These are phyloP conservation scores for Andricus quercusramuli DNA, from an alignment of 2,888 invertebrate species.

Conservation along the genomic window DNA sequence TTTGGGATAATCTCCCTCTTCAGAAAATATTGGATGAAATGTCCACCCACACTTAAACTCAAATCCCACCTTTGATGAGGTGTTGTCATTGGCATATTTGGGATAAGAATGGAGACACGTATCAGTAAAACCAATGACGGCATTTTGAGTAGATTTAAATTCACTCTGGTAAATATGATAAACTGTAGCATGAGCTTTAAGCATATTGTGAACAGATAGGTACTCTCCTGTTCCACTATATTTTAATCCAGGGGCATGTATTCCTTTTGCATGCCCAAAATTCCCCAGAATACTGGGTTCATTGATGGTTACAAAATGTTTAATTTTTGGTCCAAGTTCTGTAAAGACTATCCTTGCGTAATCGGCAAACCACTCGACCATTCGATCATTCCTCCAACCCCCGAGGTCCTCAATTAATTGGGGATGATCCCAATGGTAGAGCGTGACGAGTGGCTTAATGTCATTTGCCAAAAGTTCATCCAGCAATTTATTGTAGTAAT, in stretches of 20 bases:
- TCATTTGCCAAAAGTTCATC: conserved; percentile 80
- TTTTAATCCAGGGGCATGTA: conserved; percentile 56
- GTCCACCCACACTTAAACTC: conserved; percentile 79
- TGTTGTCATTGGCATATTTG: conserved; percentile 27
- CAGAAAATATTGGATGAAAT: conserved; percentile 77
- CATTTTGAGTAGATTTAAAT: conserved; percentile 81
- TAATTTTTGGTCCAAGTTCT: conserved; percentile 83
- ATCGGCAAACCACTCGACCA: conserved; percentile 83
- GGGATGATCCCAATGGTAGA: conserved; percentile 88
- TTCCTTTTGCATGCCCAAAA: conserved; percentile 78
- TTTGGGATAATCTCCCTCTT: conserved; percentile 79
- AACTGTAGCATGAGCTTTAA: conserved; percentile 86
- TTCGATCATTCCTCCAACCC: conserved; percentile 85
- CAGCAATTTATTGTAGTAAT: conserved; percentile 79
- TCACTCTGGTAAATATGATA: conserved; percentile 83
- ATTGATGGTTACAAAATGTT: conserved; percentile 88
- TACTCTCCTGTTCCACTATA: conserved; percentile 83
- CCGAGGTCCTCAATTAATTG: conserved; percentile 84
- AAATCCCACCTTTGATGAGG: conserved; percentile 49
- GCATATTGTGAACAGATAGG: conserved; percentile 84
- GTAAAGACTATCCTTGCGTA: conserved; percentile 69
- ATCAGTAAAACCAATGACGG: conserved; percentile 72
- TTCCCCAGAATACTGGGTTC: conserved; percentile 84
- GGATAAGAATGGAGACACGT: conserved; percentile 44
- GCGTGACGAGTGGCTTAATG: conserved; percentile 86